Conservation (phyloP, 2,797 vertebrate species). For the Tenualosa thibaudeaui region DNA sequence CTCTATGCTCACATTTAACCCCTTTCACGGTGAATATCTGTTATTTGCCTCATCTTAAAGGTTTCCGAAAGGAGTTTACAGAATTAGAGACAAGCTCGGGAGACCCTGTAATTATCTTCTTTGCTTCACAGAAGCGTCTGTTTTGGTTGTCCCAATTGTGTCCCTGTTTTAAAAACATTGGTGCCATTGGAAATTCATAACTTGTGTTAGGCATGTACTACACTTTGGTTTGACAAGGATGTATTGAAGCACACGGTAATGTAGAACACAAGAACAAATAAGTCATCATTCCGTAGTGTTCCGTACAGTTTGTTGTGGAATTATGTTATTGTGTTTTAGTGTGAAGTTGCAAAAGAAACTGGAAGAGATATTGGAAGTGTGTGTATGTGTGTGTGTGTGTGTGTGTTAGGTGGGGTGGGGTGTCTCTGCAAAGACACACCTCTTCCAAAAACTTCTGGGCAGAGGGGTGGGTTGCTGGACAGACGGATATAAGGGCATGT, state of each 20-base stretch:
- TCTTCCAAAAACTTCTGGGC: neutral
- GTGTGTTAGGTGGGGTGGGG: conserved; percentile 27
- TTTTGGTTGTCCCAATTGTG: neutral
- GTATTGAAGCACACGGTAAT: too few relatives aligned
- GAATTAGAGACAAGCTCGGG: neutral
- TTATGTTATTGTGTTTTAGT: neutral
- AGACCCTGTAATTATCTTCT: neutral
- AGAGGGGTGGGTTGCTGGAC: conserved; percentile 13
- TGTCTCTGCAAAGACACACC: conserved; percentile 30
- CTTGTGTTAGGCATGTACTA: neutral
- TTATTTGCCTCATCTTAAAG: neutral
- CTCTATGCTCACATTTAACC: neutral
- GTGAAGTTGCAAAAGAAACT: neutral
- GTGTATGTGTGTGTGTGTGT: conserved; percentile 1
- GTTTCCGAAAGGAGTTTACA: neutral
- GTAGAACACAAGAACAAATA: too few relatives aligned
- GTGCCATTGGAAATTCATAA: neutral
- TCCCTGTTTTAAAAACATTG: neutral
- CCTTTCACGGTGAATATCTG: neutral
- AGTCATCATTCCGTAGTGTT: neutral
- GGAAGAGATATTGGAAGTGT: neutral
- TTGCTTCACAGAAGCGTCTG: neutral
- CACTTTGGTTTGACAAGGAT: neutral
- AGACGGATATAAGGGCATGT: conserved; percentile 38
- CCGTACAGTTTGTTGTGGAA: neutral